Evolutionary conservation across 2,888 invertebrate genomes (phyloP).

Genomic region (Pachydiplax longipennis): DNA sequence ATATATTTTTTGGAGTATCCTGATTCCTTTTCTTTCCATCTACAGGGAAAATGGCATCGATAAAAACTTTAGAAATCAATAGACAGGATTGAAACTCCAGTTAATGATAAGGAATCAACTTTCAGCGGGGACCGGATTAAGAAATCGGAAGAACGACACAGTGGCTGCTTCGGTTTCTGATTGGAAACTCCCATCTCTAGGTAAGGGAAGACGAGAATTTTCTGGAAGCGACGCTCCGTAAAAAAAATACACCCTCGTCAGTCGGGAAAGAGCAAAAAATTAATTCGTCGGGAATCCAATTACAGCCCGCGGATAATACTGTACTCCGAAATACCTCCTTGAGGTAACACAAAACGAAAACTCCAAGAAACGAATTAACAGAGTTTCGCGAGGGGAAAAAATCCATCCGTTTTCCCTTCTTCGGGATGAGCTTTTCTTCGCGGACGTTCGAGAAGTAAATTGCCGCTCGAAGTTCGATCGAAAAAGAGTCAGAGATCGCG

Average conservation of each 20-base stretch:
- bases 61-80: no score
- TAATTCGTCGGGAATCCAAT: background rate
- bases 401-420: background rate
- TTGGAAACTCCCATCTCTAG: no score
- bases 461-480: background rate
- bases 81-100: no score
- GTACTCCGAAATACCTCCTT: constrained; percentile 2
- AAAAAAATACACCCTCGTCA: background rate
- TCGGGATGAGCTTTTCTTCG: background rate
- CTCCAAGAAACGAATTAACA: background rate
- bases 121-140: no score
- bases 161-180: no score
- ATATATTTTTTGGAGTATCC: no score
- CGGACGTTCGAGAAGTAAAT: background rate
- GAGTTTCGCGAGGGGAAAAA: background rate
- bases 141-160: no score
- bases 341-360: background rate
- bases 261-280: background rate
- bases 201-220: background rate
- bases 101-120: no score
- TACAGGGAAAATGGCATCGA: no score
- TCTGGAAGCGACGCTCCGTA: background rate
- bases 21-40: no score
- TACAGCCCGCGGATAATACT: background rate
- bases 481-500: background rate